A percentile compares a stretch with the other conserved stretches of the same genome.
Conservation (phyloP, 2,888 invertebrate genomes). For the Drosophila rubida region DNA sequence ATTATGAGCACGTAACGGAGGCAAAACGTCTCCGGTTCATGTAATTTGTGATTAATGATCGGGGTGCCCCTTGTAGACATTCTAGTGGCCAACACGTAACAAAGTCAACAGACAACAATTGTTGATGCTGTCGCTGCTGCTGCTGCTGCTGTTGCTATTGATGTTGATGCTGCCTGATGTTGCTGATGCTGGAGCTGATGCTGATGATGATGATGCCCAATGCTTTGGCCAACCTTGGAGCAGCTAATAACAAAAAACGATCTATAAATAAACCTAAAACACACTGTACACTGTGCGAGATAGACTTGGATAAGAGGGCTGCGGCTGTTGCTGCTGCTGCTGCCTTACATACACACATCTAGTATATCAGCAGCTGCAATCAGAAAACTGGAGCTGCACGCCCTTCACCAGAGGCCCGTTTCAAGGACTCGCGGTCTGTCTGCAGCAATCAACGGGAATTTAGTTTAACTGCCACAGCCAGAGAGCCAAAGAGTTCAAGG, state of each 20-base stretch:
- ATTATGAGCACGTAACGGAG: slow-evolving; percentile 63
- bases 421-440: slow-evolving; percentile 55
- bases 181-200: slow-evolving; percentile 9
- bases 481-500: slow-evolving; percentile 66
- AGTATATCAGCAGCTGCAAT: slow-evolving; percentile 58
- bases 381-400: slow-evolving; percentile 57
- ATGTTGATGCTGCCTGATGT: slow-evolving; percentile 9
- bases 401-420: slow-evolving; percentile 68
- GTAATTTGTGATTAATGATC: slow-evolving; percentile 70
- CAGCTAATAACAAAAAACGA: slow-evolving; percentile 67
- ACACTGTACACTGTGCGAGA: slow-evolving; percentile 3
- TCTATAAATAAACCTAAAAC: slow-evolving; percentile 66
- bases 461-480: slow-evolving; percentile 62
- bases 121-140: slow-evolving; percentile 16
- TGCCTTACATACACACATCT: too few relatives aligned
- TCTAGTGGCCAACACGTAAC: slow-evolving; percentile 61
- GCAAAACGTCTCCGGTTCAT: slow-evolving; percentile 58
- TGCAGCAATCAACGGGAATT: slow-evolving; percentile 73
- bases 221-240: slow-evolving; percentile 70
- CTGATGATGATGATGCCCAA: slow-evolving; percentile 48
- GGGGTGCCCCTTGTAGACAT: slow-evolving; percentile 37
- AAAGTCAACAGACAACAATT: slow-evolving; percentile 57
- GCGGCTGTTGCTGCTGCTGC: slow-evolving; percentile 27
- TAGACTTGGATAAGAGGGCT: slow-evolving; percentile 50
- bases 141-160: slow-evolving; percentile 1